Percentiles rank a stretch among this genome's conserved stretches.
Evolutionary conservation across 2,113 vertebrate genomes (phyloP).

Genomic region (Dasypus novemcinctus): DNA sequence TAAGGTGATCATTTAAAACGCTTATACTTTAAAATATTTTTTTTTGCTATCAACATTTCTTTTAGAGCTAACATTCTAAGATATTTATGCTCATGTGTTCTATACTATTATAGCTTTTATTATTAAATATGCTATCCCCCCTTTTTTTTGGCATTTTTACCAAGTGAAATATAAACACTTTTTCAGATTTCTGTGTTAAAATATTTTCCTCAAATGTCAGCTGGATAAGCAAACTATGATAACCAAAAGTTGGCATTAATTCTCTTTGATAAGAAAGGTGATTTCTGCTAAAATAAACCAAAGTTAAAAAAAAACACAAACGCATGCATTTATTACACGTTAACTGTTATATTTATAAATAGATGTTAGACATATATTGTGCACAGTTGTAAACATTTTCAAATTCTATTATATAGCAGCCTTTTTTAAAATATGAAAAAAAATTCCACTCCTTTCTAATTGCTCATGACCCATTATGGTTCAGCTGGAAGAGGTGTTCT

Average conservation of each 20-base stretch:
- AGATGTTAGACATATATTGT: neutral
- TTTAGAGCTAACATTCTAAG: neutral
- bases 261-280: neutral
- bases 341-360: neutral
- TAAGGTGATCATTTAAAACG: neutral
- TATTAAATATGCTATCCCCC: neutral
- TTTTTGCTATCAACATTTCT: neutral
- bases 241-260: neutral
- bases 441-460: no score
- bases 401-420: neutral
- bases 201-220: neutral
- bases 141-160: neutral
- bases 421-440: neutral
- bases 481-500: neutral
- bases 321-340: neutral
- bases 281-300: neutral
- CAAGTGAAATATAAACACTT: neutral
- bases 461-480: neutral
- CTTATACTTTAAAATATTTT: neutral
- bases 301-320: neutral
- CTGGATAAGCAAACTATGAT: neutral
- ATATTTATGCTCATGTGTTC: neutral
- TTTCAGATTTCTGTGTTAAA: neutral
- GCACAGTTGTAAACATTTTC: neutral
- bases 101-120: neutral